Evolutionary conservation across 2,113 vertebrate genomes (phyloP).

Genomic region (Ahaetulla prasina): DNA sequence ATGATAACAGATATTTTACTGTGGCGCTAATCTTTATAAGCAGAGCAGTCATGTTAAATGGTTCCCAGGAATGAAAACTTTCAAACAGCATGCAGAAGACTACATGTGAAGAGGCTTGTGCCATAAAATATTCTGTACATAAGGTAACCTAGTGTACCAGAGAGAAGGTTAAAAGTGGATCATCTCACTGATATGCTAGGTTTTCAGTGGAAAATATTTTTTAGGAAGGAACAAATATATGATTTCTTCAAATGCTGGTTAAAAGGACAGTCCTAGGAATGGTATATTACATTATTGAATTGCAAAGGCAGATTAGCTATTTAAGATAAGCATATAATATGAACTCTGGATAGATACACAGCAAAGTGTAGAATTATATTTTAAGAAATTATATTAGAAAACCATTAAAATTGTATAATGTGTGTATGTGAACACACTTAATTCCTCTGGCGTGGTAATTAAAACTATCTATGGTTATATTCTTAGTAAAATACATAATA

Average conservation of each 20-base stretch:
- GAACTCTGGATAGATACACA: not conserved
- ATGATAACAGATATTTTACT: not conserved
- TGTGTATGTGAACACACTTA: conserved; percentile 9
- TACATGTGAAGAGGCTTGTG: not conserved
- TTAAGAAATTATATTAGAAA: conserved; percentile 34
- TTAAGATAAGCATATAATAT: not conserved
- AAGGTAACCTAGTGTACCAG: not conserved
- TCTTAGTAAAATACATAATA: conserved; percentile 22
- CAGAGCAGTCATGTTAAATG: not conserved
- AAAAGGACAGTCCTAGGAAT: not conserved
- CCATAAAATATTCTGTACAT: not conserved
- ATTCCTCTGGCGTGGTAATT: conserved; percentile 34
- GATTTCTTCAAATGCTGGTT: not conserved
- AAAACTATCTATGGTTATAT: conserved; percentile 28
- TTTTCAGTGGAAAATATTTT: not conserved
- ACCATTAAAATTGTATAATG: not conserved
- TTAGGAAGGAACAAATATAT: not conserved
- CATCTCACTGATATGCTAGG: not conserved
- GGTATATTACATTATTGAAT: not conserved
- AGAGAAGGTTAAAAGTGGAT: not conserved
- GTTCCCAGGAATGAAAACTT: not conserved
- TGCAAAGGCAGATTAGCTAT: not conserved
- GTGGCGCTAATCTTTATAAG: not conserved
- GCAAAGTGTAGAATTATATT: conserved; percentile 39
- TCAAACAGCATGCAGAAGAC: not conserved